Percentiles rank a stretch among this genome's conserved stretches.
These are phyloP conservation scores for Nezara viridula DNA, from an alignment of 2,888 invertebrate species.

Conservation along the genomic window DNA sequence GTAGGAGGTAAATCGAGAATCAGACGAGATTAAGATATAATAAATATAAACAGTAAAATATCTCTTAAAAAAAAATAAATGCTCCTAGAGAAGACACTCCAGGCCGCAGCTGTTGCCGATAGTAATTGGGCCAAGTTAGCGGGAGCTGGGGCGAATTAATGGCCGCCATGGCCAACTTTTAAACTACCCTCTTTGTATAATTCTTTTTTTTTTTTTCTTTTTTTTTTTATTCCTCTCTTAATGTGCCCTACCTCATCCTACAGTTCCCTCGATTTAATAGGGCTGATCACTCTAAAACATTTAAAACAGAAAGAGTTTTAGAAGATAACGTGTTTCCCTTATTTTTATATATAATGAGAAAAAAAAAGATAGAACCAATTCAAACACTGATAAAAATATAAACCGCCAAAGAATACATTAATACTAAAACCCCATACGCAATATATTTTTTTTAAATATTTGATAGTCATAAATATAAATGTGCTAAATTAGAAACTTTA, in stretches of 20 bases:
- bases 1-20: too few species aligned
- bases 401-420: too few species aligned
- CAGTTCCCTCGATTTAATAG: conserved; percentile 4
- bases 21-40: not conserved
- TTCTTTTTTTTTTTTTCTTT: conserved; percentile 16
- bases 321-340: too few species aligned
- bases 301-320: not conserved
- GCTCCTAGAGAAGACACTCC: not conserved
- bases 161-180: conserved; percentile 56
- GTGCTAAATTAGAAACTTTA: too few species aligned
- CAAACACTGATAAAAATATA: too few species aligned
- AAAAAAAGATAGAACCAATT: too few species aligned
- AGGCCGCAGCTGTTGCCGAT: not conserved
- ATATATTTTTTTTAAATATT: too few species aligned
- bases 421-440: too few species aligned
- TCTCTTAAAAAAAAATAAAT: not conserved
- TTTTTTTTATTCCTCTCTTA: not conserved
- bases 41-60: not conserved
- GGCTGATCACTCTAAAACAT: not conserved
- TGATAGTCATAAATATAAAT: too few species aligned
- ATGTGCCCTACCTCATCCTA: conserved; percentile 12
- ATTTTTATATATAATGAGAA: too few species aligned
- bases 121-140: conserved; percentile 17
- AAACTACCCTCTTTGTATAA: conserved; percentile 48
- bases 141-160: conserved; percentile 54